Percentiles rank a stretch among this genome's conserved stretches.
Evolutionary conservation across 2,113 vertebrate species (phyloP).

Genomic region (Haemorhous mexicanus): DNA sequence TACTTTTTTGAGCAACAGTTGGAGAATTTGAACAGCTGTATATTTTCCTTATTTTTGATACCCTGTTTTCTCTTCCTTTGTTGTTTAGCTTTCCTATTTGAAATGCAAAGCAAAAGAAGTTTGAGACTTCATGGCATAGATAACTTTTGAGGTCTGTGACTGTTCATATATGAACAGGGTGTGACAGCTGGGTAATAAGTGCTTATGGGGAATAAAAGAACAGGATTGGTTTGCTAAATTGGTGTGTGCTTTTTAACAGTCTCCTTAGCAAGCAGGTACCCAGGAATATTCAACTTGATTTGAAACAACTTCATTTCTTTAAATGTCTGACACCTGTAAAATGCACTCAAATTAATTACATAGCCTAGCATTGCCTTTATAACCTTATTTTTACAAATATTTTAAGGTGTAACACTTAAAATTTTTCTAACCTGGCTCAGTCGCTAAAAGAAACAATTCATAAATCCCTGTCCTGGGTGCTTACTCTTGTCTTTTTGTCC

Average conservation of each 20-base stretch:
- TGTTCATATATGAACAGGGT: background rate
- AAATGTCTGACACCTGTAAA: background rate
- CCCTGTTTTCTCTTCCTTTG: background rate
- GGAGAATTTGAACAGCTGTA: background rate
- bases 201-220: rapidly evolving
- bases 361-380: background rate
- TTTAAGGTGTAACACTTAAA: background rate
- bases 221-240: background rate
- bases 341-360: background rate
- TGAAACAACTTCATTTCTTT: background rate
- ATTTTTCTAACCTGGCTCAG: background rate
- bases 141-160: background rate
- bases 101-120: background rate
- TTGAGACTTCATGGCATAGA: background rate
- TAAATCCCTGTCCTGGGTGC: background rate
- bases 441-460: background rate
- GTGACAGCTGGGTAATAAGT: background rate
- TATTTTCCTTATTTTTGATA: background rate
- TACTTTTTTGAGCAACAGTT: background rate
- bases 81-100: background rate
- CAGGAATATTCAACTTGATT: background rate
- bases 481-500: background rate
- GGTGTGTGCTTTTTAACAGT: background rate
- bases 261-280: background rate
- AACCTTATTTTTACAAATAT: background rate